These are phyloP conservation scores for Mythimna vitellina DNA, from an alignment of 2,888 invertebrate genomes.

Conservation along the genomic window DNA sequence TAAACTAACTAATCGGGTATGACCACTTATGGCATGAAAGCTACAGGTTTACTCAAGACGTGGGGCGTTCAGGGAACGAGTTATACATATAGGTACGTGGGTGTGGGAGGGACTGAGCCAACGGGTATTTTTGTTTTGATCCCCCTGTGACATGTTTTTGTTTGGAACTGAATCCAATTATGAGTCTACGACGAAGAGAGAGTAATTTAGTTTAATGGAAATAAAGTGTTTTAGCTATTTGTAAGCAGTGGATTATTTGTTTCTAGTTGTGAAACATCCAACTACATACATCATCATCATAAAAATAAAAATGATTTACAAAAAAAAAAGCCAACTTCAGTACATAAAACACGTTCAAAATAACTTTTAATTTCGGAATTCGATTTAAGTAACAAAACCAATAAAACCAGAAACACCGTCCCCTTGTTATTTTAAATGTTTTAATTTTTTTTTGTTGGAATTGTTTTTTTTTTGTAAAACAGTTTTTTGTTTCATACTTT, in stretches of 20 bases:
- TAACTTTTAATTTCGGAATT: too few species aligned
- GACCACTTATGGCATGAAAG: conserved; percentile 14
- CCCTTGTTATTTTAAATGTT: too few species aligned
- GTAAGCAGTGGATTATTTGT: not conserved
- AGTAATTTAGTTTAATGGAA: conserved; percentile 1
- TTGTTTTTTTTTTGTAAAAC: too few species aligned
- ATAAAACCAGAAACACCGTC: too few species aligned
- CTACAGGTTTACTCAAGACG: conserved; percentile 29
- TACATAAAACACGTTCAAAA: too few species aligned
- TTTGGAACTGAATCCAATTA: conserved; percentile 20
- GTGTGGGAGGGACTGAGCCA: conserved; percentile 4
- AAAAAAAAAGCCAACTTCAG: too few species aligned
- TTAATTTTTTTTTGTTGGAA: too few species aligned
- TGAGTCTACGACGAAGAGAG: not conserved
- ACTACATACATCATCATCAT: not conserved
- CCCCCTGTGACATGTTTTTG: conserved; percentile 5
- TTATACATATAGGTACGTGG: not conserved
- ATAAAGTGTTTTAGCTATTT: not conserved
- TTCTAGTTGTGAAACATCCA: not conserved
- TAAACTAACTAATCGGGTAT: conserved; percentile 41
- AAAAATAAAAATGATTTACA: too few species aligned
- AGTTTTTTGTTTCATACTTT: too few species aligned
- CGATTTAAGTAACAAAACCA: too few species aligned
- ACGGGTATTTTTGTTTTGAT: conserved; percentile 26
- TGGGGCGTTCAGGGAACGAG: conserved; percentile 9